Evolutionary conservation across 2,888 invertebrate genomes (phyloP), one percentile per base, ranked within the genome.

Genomic region (Spilarctia lutea): DNA sequence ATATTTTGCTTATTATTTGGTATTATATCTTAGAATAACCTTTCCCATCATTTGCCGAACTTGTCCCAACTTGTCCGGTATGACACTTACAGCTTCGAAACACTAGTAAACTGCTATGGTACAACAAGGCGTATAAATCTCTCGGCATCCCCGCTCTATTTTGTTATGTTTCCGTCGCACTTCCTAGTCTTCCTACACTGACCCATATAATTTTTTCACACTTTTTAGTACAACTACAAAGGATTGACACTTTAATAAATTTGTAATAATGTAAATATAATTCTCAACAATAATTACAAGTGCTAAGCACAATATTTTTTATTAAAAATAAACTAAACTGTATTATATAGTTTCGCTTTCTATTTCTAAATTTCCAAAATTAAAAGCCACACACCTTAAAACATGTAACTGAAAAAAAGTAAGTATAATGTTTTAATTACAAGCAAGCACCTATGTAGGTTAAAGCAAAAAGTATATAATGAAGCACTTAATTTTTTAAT

Each of bases 91-190:
- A 79, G 76, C 71, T 76, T 75, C 79, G 82, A 85, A 81, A 81
- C 80, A 81, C 78, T 84, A 78, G 78, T 82, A 81, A 80, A 81
- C 80, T 80, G 71, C 74, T 80, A 74, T 68, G 74, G 82, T 82
- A 83, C 83, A 82, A 85, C 83, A 84, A 87, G 84, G 82, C 86
- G 86, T 83, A 81, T 86, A 87, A 89, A 87, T 89, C 86, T 83
- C 81, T 75, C 80, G 79, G 83, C 82, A 80, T 84, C 83, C 86
- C 85, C 83, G 75, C 81, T 85, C 71, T 82, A 83, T 84, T 84
- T 85, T 82, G 83, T 82, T 80, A 81, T 79, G 84, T 86, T 89
- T 89, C 87, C 89, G 85, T 72, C 66, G 60, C 75, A 81, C 79
- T 88, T 88, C 39, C 39, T 39, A 39, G 39, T 39, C 39, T 39